Evolutionary conservation across 2,888 invertebrate genomes (phyloP).

Genomic region (Patella pellucida): DNA sequence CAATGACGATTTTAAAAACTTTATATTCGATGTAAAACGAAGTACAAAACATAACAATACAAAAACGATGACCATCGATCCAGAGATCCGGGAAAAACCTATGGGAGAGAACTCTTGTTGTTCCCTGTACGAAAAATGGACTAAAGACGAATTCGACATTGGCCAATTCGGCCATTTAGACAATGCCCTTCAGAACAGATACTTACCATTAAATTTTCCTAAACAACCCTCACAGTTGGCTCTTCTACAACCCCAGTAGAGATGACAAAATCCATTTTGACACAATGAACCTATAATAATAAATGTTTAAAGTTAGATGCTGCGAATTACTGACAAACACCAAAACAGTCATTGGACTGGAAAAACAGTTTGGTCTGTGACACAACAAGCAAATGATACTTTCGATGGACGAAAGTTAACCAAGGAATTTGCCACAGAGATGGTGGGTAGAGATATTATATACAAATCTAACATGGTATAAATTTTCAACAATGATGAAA

Average conservation of each 20-base stretch:
- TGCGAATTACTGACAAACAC: not conserved
- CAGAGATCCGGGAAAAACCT: too few relatives aligned
- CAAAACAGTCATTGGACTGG: constrained; percentile 2
- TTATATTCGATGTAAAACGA: too few relatives aligned
- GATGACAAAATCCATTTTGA: constrained; percentile 62
- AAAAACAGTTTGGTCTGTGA: constrained; percentile 1
- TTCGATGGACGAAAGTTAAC: constrained; percentile 1
- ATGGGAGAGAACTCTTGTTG: too few relatives aligned
- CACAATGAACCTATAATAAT: constrained; percentile 58
- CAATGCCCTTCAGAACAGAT: too few relatives aligned
- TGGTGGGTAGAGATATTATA: not conserved
- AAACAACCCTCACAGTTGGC: constrained; percentile 64
- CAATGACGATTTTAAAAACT: too few relatives aligned
- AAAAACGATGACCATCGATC: too few relatives aligned
- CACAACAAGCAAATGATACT: not conserved
- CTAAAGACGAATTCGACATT: too few relatives aligned
- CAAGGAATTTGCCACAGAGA: not conserved
- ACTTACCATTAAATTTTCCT: constrained; percentile 61
- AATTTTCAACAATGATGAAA: not conserved
- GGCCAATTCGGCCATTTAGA: too few relatives aligned
- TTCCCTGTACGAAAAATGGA: too few relatives aligned
- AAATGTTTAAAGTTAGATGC: constrained; percentile 10
- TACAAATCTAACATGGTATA: constrained; percentile 8
- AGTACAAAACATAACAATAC: too few relatives aligned
- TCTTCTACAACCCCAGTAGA: constrained; percentile 68